Base-by-base conservation (phyloP, 2,113 vertebrate species). In the Gambusia affinis region DNA sequence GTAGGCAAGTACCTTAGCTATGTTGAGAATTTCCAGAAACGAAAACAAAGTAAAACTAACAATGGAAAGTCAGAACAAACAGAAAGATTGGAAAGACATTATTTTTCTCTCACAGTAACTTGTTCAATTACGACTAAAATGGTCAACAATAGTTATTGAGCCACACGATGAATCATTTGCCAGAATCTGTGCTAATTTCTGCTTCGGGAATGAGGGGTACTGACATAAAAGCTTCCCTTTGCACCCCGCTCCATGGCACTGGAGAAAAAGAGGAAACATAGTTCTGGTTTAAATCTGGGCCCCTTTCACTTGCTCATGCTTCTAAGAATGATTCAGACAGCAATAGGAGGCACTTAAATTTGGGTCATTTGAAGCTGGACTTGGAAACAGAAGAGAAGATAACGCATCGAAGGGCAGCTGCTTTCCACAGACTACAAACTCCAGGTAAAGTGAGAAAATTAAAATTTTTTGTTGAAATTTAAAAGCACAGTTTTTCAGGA, bases 201-300 rank as follows among this genome's bases (percentile, higher is more conserved):
- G 75, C 63, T 60, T 30, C 0, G 12, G 15, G 72, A 79, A 39
- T 12, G 22, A 29, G 70, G 71, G 44, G 75, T 60, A 64, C 33
- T 92, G 75, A 87, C 54, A 64, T 14, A 74, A 71, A 76, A 42
- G 85, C 89, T 92, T 91, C 89, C 86, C 66, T 92, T 93, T 95
- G 93, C 94, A 82, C 92, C 75, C 93, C 35, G 69, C 87, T 85
- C 87, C 62, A 22, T 33, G 57, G 51, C 27, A 60, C 24, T 10
- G 15, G 11, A n/a, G 39, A 90, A 66, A 94, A 95, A 94, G 94
- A 94, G 94, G 94, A 94, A 95, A 94, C 71, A 33, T 12, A 65
- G 47, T 61, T 57, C 71, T 76, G 85, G 78, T 92, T 94, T 94
- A 94, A 92, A 92, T 89, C 27, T 81, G 68, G 79, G 81, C 61